These are phyloP conservation scores for Mizuhopecten yessoensis DNA, from an alignment of 1,140 invertebrate genomes.

Conservation along the genomic window DNA sequence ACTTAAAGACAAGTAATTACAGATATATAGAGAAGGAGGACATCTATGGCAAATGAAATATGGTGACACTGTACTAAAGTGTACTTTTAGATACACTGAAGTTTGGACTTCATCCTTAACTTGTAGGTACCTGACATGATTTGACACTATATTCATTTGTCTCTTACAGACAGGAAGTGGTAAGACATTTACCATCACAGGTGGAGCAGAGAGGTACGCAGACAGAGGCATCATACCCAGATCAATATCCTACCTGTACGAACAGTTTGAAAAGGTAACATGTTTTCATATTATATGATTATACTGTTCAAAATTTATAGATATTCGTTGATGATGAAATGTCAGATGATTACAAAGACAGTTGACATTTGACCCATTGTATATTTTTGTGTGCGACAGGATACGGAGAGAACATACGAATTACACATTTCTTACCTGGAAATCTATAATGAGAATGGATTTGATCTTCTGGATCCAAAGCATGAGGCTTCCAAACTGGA, in stretches of 20 bases:
- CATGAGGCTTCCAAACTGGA: slow-evolving; percentile 85
- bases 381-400: slow-evolving; percentile 68
- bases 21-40: neutral
- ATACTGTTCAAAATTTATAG: too few species aligned
- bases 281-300: slow-evolving; percentile 8
- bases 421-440: slow-evolving; percentile 83
- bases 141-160: too few species aligned
- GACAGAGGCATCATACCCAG: slow-evolving; percentile 84
- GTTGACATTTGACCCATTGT: too few species aligned
- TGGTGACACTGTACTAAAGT: neutral
- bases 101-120: neutral
- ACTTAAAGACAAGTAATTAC: too few species aligned
- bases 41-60: neutral
- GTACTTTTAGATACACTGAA: neutral
- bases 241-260: slow-evolving; percentile 83
- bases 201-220: slow-evolving; percentile 81
- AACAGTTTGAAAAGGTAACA: slow-evolving; percentile 80
- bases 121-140: neutral
- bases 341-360: too few species aligned
- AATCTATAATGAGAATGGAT: slow-evolving; percentile 85
- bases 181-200: slow-evolving; percentile 84
- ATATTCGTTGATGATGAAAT: too few species aligned
- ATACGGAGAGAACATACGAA: slow-evolving; percentile 78
- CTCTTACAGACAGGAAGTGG: slow-evolving; percentile 83
- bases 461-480: slow-evolving; percentile 87